Conservation (phyloP, 2,797 vertebrate genomes). For the Halcyon chelicuti region DNA sequence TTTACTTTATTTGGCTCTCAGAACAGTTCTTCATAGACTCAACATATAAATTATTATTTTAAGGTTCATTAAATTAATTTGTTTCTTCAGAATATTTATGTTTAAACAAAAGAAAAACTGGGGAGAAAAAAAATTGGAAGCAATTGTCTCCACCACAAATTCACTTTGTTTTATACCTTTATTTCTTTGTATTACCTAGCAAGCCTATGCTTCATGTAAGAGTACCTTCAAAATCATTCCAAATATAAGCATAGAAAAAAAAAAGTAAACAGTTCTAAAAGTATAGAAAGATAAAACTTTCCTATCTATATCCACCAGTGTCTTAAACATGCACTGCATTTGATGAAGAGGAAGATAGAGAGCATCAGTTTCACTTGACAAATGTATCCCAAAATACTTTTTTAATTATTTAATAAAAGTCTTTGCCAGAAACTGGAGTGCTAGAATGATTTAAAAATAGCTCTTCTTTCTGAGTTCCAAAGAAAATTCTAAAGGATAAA, state of each 20-base stretch:
- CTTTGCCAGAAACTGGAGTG: not conserved
- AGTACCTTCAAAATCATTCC: not conserved
- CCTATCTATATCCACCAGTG: not conserved
- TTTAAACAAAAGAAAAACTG: not conserved
- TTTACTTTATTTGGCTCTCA: not conserved
- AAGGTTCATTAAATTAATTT: not conserved
- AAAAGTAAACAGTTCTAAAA: not conserved
- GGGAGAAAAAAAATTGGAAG: not conserved
- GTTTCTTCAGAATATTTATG: not conserved
- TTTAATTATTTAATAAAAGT: conserved; percentile 51
- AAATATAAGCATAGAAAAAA: not conserved
- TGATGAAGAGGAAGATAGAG: not conserved
- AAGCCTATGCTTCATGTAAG: not conserved
- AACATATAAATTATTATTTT: not conserved
- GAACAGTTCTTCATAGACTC: not conserved
- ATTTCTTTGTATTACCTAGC: not conserved
- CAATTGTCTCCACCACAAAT: not conserved
- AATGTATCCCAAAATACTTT: not conserved
- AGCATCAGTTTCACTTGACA: not conserved
- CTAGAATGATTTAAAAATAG: conserved; percentile 27
- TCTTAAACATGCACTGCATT: conserved; percentile 27
- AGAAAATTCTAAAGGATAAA: conserved; percentile 10
- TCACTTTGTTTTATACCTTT: not conserved
- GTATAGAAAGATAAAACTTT: conserved; percentile 22
- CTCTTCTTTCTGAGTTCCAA: not conserved